Percentiles rank a stretch among this genome's conserved stretches.
Evolutionary conservation across 2,113 vertebrate genomes (phyloP).

Genomic region (Eptatretus burgeri): DNA sequence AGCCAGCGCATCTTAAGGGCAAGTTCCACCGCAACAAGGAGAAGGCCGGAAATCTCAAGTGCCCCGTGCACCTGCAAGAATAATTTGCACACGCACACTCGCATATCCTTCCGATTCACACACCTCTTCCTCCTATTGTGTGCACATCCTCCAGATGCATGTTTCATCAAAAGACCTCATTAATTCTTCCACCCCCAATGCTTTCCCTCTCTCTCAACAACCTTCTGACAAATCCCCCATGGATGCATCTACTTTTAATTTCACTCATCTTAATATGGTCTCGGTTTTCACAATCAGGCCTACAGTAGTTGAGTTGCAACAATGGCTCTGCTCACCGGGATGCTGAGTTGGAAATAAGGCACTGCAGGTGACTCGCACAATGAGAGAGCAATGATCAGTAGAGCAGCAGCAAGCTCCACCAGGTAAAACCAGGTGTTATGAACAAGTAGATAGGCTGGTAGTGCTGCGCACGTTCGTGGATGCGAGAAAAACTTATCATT

Average conservation of each 20-base stretch:
- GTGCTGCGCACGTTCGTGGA: constrained; percentile 46
- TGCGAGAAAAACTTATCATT: constrained; percentile 97
- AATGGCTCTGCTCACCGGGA: constrained; percentile 35
- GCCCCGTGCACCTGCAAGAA: constrained; percentile 63
- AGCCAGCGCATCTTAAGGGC: constrained; percentile 89
- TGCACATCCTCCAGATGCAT: neutral
- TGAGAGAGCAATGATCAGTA: constrained; percentile 58
- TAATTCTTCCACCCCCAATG: neutral
- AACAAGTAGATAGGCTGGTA: constrained; percentile 76
- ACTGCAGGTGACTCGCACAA: constrained; percentile 76
- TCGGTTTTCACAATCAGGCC: neutral
- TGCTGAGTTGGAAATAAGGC: constrained; percentile 54
- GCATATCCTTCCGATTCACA: neutral
- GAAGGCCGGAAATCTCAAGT: constrained; percentile 54
- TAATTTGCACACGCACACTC: neutral
- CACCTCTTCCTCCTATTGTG: neutral
- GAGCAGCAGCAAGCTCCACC: constrained; percentile 61
- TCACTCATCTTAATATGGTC: neutral
- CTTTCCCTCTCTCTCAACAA: neutral
- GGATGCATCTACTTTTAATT: neutral
- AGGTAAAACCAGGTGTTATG: constrained; percentile 92
- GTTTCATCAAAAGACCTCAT: neutral
- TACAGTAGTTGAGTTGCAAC: neutral
- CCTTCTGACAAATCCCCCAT: neutral
- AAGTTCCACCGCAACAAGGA: constrained; percentile 70